A percentile compares a stretch with the other conserved stretches of the same genome.
Conservation (phyloP, 2,797 vertebrate genomes). For the Poecile montanus region DNA sequence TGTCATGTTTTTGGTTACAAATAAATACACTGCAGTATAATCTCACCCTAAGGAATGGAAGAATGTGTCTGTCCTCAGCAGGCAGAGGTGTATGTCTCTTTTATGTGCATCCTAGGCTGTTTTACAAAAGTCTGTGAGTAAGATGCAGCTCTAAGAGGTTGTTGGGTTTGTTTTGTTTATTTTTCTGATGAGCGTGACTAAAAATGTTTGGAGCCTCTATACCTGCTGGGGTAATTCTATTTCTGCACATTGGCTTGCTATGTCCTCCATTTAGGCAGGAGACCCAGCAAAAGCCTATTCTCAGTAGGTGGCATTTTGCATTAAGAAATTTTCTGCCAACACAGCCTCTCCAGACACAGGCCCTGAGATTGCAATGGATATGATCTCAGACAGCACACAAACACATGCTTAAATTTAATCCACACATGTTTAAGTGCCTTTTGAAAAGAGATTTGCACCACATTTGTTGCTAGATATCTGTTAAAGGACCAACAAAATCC, state of each 20-base stretch:
- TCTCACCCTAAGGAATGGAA: background rate
- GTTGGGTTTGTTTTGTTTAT: background rate
- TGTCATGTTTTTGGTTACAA: background rate
- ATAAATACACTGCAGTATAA: background rate
- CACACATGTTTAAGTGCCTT: background rate
- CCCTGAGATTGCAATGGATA: background rate
- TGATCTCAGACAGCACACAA: constrained; percentile 1
- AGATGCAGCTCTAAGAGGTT: background rate
- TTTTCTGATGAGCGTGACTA: background rate
- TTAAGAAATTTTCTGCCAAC: background rate
- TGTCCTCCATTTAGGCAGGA: background rate
- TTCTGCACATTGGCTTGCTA: background rate
- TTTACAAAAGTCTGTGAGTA: background rate
- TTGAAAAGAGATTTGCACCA: constrained; percentile 12
- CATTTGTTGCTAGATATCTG: background rate
- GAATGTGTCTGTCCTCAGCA: background rate
- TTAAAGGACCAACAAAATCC: background rate
- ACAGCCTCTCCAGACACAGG: background rate
- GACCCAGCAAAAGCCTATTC: background rate
- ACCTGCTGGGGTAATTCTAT: background rate
- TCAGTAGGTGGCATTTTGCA: constrained; percentile 26
- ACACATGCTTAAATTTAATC: constrained; percentile 47
- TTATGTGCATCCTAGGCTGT: background rate
- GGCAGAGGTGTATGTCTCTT: background rate
- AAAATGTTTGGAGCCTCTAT: background rate